Base-by-base conservation (phyloP, 2,113 vertebrate species). In the Heliornis fulica region DNA sequence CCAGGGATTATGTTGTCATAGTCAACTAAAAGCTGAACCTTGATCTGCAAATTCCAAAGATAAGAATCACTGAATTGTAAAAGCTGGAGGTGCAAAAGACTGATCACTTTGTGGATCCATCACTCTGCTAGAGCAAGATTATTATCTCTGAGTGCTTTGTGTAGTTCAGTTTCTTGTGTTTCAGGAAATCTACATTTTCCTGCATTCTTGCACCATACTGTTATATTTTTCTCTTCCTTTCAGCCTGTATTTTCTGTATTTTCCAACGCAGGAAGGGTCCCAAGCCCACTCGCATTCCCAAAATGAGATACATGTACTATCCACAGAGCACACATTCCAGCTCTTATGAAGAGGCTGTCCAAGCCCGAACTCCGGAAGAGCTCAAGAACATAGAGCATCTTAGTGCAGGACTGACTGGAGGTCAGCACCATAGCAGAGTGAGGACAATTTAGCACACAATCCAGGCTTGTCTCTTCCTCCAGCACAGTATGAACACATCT, bases 1-100 rank as follows among this genome's bases (percentile, higher is more conserved):
- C 69, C 48, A 63, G 54, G 82, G 92, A 97, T 96, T 97, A 96
- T 87, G 53, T 12, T 97, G 93, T 97, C 96, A 96, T 60, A 89
- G 48, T 53, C 89, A 96, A 90, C 91, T 88, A 95, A 86, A 84
- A 93, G 15, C 68, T 90, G 85, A 97, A 90, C 85, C 79, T 89
- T 89, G 61, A 59, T 94, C 80, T 81, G 76, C n/a, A 65, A 93
- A 97, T 97, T 97, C 93, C 91, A 90, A 94, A 94, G 66, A 74
- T 89, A 93, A 97, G 95, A 96, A 95, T 71, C 48, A 9, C 10
- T 94, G 89, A 74, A 82, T 4, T 45, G 29, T 61, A 89, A 80
- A 93, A 93, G 80, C 74, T 84, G 77, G 70, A 94, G 83, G 63
- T 93, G 80, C n/a, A 86, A 93, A 97, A 92, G 81, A 74, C 13